Evolutionary conservation across 2,888 invertebrate genomes (phyloP).

Genomic region (Caenorhabditis zanzibari): DNA sequence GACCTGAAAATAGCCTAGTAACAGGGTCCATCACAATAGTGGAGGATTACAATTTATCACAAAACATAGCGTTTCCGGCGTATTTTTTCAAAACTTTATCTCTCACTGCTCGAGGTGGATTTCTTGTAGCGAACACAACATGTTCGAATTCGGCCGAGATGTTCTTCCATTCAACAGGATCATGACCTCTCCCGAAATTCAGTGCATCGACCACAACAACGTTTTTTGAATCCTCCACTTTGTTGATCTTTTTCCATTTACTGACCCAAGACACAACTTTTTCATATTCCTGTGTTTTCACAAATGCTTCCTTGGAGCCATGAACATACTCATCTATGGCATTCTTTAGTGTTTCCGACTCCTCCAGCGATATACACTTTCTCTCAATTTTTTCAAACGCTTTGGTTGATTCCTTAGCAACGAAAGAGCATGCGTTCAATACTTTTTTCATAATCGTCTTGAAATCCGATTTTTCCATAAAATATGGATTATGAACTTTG

Average conservation of each 20-base stretch:
- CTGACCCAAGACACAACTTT: not conserved
- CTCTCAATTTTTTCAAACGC: not conserved
- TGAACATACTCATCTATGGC: slow-evolving; percentile 41
- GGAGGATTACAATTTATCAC: slow-evolving; percentile 48
- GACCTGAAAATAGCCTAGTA: slow-evolving; percentile 53
- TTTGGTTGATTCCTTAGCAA: not conserved
- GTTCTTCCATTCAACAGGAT: slow-evolving; percentile 37
- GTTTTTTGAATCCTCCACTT: not conserved
- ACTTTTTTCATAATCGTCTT: slow-evolving; percentile 11
- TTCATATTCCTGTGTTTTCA: slow-evolving; percentile 39
- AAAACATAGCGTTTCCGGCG: slow-evolving; percentile 42
- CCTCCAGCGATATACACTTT: not conserved
- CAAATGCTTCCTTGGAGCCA: slow-evolving; percentile 37
- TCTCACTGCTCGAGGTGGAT: slow-evolving; percentile 7
- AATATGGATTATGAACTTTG: slow-evolving; percentile 4
- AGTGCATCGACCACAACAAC: slow-evolving; percentile 60
- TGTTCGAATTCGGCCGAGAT: slow-evolving; percentile 26
- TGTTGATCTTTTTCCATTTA: slow-evolving; percentile 37
- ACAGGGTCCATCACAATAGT: not conserved
- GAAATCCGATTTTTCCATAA: slow-evolving; percentile 20
- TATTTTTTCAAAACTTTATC: slow-evolving; percentile 38
- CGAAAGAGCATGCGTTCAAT: not conserved
- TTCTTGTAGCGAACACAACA: slow-evolving; percentile 47
- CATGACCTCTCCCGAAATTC: slow-evolving; percentile 47
- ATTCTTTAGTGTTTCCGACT: slow-evolving; percentile 5